Evolutionary conservation across 2,797 vertebrate species (phyloP).

Genomic region (Ambastaia sidthimunki): DNA sequence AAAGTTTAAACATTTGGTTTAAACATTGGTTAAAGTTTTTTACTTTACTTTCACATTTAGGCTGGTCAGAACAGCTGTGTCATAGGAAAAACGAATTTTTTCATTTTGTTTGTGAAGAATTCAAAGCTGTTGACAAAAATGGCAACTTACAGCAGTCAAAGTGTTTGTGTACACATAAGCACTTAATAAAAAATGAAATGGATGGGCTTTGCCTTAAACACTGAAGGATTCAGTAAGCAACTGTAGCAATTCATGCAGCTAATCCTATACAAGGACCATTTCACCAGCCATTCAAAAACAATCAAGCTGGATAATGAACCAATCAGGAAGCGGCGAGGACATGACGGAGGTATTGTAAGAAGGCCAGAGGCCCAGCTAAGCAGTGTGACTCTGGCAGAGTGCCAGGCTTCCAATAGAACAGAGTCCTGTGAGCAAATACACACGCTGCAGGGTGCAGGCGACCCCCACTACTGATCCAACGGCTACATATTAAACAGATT

Average conservation of each 20-base stretch:
- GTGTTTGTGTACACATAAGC: conserved; percentile 21
- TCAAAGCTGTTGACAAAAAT: background rate
- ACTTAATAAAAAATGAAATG: conserved; percentile 46
- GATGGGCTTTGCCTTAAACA: conserved; percentile 65
- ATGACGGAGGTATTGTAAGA: conserved; percentile 23
- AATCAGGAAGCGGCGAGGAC: conserved; percentile 32
- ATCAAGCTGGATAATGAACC: conserved; percentile 64
- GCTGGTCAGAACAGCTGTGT: background rate
- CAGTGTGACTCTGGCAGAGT: conserved; percentile 14
- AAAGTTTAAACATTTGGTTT: too few relatives aligned
- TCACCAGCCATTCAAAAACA: conserved; percentile 75
- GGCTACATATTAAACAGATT: background rate
- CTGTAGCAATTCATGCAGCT: conserved; percentile 63
- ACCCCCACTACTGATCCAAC: conserved; percentile 23
- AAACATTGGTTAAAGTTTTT: too few relatives aligned
- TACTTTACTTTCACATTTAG: background rate
- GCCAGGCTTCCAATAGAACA: conserved; percentile 33
- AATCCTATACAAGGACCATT: conserved; percentile 66
- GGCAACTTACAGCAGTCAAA: background rate
- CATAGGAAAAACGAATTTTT: background rate
- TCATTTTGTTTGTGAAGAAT: background rate
- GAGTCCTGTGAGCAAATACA: conserved; percentile 24
- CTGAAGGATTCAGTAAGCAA: conserved; percentile 69
- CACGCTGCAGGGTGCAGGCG: background rate
- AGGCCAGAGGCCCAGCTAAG: conserved; percentile 10